Evolutionary conservation across 2,113 vertebrate genomes (phyloP), one percentile per base, ranked within the genome.

Genomic region (Heterotis niloticus): DNA sequence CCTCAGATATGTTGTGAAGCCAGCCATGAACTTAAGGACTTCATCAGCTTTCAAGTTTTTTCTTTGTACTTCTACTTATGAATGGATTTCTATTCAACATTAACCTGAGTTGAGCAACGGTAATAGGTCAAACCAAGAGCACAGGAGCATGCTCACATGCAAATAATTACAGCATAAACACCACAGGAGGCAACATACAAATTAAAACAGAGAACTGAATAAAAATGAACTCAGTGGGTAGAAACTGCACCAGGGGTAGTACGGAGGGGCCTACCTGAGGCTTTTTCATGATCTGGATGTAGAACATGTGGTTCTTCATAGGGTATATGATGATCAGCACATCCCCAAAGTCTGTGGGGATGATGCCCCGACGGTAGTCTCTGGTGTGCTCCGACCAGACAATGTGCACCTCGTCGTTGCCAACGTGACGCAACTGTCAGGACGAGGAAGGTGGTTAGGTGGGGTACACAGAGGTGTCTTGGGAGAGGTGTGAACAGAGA

Each of bases 331-430:
- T 89, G 83, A 99, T 98, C 80, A 98, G 92, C 82, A 97, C 96
- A n/a, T 99, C 98, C 84, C 97, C 98, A 52, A 99, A 99, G 87
- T 98, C 97, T 0, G 97, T 99, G 76, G 96, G 97, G 86, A 99
- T 97, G 90, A 99, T 99, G 82, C 96, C 97, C 76, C 94, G 91
- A 79, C 96, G 91, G 89, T 99, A 99, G 90, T 99, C 98, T 87
- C 97, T 93, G 77, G 92, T 95, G 92, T 99, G 98, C 83, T 99
- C 97, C 12, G 98, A 99, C 98, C 98, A 99, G 89, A 99, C 95
- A 20, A 99, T 95, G 90, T 99, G 98, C 83, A 99, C 96, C 91
- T 99, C 98, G 0, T 99, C 98, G 83, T 99, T 99, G 88, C 98
- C 98, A 92, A 99, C 94, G 94, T 99, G 98, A 89, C 97, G 96